A percentile compares a stretch with the other conserved stretches of the same genome.
Conservation (phyloP, 2,113 vertebrate species). For the Alces alces region DNA sequence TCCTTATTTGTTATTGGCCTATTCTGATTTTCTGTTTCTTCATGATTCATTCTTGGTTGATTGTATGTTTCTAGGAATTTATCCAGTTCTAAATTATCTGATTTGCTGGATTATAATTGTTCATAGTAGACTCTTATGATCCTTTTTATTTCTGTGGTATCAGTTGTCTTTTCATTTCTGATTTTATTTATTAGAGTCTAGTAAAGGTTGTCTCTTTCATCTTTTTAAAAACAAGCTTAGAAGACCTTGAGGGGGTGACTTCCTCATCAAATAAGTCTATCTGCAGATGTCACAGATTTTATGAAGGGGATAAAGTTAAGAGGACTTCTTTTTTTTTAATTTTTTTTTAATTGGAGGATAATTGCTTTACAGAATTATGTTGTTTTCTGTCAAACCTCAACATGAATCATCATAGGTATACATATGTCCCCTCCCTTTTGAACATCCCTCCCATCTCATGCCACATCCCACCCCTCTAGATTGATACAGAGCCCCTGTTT, state of each 20-base stretch:
- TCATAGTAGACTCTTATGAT: neutral
- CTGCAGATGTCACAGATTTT: neutral
- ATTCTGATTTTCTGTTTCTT: neutral
- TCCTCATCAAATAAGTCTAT: neutral
- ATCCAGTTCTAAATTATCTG: neutral
- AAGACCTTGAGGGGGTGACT: neutral
- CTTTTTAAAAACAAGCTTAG: neutral
- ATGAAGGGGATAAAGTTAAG: neutral
- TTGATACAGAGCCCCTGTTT: neutral
- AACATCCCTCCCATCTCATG: neutral
- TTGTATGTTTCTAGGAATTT: neutral
- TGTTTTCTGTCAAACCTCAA: neutral
- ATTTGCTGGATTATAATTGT: neutral
- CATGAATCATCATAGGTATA: neutral
- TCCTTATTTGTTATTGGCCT: neutral
- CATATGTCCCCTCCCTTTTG: neutral
- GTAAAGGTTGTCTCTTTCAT: neutral
- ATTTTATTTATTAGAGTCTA: neutral
- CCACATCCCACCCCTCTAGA: neutral
- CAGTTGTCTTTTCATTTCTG: neutral
- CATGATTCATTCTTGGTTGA: neutral
- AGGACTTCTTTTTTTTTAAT: neutral
- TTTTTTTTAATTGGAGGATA: neutral
- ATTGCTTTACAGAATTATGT: neutral
- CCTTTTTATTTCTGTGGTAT: neutral